These are phyloP conservation scores for Chaenodraco wilsoni DNA, from an alignment of 2,797 vertebrate genomes.

Conservation along the genomic window DNA sequence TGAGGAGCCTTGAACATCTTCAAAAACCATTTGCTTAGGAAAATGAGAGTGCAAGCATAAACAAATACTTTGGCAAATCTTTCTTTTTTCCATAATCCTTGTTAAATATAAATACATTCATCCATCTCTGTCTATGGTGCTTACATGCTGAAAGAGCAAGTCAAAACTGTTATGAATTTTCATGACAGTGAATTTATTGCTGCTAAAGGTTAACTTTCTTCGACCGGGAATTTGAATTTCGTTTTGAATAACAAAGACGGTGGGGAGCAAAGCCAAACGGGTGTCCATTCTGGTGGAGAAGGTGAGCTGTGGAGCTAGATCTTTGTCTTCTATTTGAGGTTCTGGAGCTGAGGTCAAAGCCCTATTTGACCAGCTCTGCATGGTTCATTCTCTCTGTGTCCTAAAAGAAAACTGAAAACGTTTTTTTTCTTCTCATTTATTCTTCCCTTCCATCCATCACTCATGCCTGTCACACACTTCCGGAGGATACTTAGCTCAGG, in stretches of 20 bases:
- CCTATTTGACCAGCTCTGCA: constrained; percentile 60
- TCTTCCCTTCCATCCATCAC: constrained; percentile 48
- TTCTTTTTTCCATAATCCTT: constrained; percentile 26
- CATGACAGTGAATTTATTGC: constrained; percentile 51
- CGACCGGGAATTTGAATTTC: constrained; percentile 46
- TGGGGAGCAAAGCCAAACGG: constrained; percentile 38
- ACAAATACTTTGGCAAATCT: constrained; percentile 45
- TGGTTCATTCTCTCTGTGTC: constrained; percentile 41
- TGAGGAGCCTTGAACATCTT: constrained; percentile 38
- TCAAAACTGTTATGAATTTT: constrained; percentile 56
- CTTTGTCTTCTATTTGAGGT: constrained; percentile 49
- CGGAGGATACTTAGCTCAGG: constrained; percentile 52
- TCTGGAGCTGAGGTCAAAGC: constrained; percentile 23
- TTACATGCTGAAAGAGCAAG: constrained; percentile 41
- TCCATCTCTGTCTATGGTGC: constrained; percentile 43
- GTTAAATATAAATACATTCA: constrained; percentile 47
- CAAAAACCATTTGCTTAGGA: constrained; percentile 22
- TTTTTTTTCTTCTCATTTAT: constrained; percentile 39
- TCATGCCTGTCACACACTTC: constrained; percentile 35
- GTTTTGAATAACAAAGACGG: constrained; percentile 50
- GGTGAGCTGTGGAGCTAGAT: constrained; percentile 37
- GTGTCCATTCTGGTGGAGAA: constrained; percentile 35
- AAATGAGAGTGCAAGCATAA: constrained; percentile 43
- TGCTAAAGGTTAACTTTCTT: constrained; percentile 55
- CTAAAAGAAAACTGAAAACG: constrained; percentile 14